Evolutionary conservation across 2,888 invertebrate genomes (phyloP), one percentile per base, ranked within the genome.

Genomic region (Pammene aurita): DNA sequence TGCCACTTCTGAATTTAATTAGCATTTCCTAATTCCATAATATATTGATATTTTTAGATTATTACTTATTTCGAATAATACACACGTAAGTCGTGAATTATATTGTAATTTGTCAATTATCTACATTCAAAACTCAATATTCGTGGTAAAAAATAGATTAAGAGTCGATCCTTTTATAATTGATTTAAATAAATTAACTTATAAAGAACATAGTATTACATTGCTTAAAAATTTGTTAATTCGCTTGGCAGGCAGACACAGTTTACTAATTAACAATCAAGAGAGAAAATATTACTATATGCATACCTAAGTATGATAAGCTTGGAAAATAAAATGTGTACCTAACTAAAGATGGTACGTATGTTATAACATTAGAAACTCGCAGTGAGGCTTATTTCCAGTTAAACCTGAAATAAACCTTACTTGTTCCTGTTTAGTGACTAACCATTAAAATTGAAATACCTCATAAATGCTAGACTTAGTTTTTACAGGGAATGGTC

Each of bases 161-260:
- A n/a, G 14, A 48, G 0, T 9, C 0, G 13, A 0, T n/a, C n/a
- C n/a, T n/a, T n/a, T n/a, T 16, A 26, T 26, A 26, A 26, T 4
- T 26, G n/a, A 11, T 52, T 1, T 5, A n/a, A 50, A 50, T 52
- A 34, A 13, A 10, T 13, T 34, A 6, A 54, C 34, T 14, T 44
- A 26, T 26, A 34, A 44, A 44, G 52, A 41, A 52, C 41, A 18
- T 50, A 13, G 5, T n/a, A n/a, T n/a, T n/a, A n/a, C n/a, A 63
- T 41, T 34, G n/a, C 16, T 52, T 10, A 50, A 52, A 6, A 11
- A 10, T 26, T 10, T 34, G 13, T 55, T n/a, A 62, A 14, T 67
- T 67, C 67, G 67, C 67, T 57, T 67, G 67, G 67, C 67, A n/a
- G 56, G 67, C 67, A 67, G 67, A 57, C 11, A 62, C 52, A 16